phyloP scores from a whole-genome alignment of 2,797 vertebrate species.

The Nannoperca obscura region DNA sequence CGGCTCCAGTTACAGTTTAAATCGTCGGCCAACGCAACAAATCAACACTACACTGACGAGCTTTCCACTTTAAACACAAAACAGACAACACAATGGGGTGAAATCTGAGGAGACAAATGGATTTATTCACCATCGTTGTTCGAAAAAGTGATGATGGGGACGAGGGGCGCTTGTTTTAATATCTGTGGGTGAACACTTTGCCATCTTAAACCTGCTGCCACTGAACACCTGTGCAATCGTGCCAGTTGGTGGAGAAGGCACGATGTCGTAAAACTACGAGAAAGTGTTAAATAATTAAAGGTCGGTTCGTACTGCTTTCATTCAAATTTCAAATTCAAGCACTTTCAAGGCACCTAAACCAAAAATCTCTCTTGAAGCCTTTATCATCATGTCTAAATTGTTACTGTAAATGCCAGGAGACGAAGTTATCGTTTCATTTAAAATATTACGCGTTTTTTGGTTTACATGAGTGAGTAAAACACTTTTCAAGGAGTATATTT shows the following conservation, averaged over 20 bases:
- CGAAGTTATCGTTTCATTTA: too few species aligned
- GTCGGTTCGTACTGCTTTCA: too few species aligned
- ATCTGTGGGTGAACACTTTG: background rate
- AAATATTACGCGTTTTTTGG: too few species aligned
- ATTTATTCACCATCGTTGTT: background rate
- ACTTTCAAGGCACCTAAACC: too few species aligned
- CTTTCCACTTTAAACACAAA: background rate
- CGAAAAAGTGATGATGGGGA: background rate
- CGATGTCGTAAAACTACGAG: background rate
- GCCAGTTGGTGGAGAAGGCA: background rate
- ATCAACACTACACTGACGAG: background rate
- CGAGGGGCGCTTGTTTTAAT: background rate
- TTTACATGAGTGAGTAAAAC: too few species aligned
- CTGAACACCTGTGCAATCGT: background rate
- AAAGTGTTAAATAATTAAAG: too few species aligned
- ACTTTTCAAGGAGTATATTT: too few species aligned
- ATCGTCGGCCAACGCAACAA: background rate
- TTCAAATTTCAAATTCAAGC: too few species aligned
- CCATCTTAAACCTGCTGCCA: conserved; percentile 1
- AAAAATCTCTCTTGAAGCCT: too few species aligned
- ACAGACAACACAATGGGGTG: background rate
- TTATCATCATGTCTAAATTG: too few species aligned
- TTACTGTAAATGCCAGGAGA: too few species aligned
- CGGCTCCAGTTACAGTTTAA: background rate
- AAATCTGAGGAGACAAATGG: background rate